A percentile compares a stretch with the other conserved stretches of the same genome.
These are phyloP conservation scores for Petrophora chlorosata DNA, from an alignment of 2,888 invertebrate species.

Conservation along the genomic window DNA sequence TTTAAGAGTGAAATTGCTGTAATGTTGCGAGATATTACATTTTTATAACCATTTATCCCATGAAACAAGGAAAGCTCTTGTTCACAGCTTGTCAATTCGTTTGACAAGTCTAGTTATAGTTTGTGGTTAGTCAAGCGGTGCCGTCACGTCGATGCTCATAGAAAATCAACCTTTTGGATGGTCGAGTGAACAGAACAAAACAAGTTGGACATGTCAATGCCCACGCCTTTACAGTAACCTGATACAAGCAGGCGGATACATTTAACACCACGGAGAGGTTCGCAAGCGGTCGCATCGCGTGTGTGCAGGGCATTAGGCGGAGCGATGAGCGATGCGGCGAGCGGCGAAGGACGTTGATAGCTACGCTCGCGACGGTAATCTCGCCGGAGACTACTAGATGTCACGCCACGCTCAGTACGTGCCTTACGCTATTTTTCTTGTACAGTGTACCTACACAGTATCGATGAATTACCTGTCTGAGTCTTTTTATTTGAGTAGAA, in stretches of 20 bases:
- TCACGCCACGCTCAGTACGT: constrained; percentile 64
- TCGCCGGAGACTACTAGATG: constrained; percentile 62
- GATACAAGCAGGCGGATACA: constrained; percentile 79
- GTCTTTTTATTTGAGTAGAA: no score
- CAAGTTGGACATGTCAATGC: constrained; percentile 82
- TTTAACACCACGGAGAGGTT: constrained; percentile 76
- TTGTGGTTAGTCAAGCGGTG: constrained; percentile 67
- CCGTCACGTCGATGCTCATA: constrained; percentile 77
- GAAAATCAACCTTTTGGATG: constrained; percentile 78
- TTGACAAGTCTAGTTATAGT: constrained; percentile 66
- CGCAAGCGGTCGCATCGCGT: constrained; percentile 58
- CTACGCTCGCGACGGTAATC: constrained; percentile 57
- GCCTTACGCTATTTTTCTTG: constrained; percentile 40
- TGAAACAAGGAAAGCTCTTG: constrained; percentile 41
- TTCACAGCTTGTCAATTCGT: constrained; percentile 53
- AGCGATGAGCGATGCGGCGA: constrained; percentile 57
- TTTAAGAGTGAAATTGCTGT: no score
- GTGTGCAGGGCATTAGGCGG: constrained; percentile 53
- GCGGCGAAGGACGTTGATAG: constrained; percentile 53
- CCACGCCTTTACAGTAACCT: constrained; percentile 82
- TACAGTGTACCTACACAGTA: not conserved
- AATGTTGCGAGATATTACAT: constrained; percentile 29
- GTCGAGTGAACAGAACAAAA: constrained; percentile 79
- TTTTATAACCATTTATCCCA: constrained; percentile 36
- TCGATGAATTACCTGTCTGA: no score